These are phyloP conservation scores for Aricia artaxerxes DNA, from an alignment of 2,888 invertebrate species.

Conservation along the genomic window DNA sequence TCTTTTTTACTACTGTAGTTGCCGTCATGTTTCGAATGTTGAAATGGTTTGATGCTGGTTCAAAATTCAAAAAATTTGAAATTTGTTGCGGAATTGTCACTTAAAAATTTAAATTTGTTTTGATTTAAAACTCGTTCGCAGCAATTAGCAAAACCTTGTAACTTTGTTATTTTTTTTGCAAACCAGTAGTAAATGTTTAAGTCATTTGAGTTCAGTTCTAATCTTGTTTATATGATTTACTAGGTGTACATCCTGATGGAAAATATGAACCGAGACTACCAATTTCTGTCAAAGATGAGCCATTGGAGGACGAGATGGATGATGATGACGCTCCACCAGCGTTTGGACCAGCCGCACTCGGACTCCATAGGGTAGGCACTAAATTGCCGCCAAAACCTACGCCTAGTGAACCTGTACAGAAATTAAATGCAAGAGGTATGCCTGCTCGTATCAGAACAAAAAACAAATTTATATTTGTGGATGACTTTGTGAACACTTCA, in stretches of 20 bases:
- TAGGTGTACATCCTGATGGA: conserved; percentile 60
- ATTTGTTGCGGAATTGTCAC: conserved; percentile 68
- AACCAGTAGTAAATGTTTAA: background rate
- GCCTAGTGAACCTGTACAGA: conserved; percentile 88
- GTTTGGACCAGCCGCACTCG: conserved; percentile 89
- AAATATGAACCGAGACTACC: conserved; percentile 56
- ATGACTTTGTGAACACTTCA: conserved; percentile 89
- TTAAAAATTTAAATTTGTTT: conserved; percentile 39
- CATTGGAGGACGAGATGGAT: conserved; percentile 82
- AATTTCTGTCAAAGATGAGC: conserved; percentile 77
- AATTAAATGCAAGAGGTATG: conserved; percentile 92
- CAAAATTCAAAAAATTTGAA: conserved; percentile 81
- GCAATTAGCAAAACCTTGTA: conserved; percentile 36
- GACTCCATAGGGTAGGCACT: conserved; percentile 90
- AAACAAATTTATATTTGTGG: conserved; percentile 93
- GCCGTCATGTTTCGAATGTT: conserved; percentile 47
- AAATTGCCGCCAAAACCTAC: conserved; percentile 85
- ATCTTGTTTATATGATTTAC: conserved; percentile 24
- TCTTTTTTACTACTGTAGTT: conserved; percentile 39
- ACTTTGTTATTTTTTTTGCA: background rate
- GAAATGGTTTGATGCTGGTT: conserved; percentile 51
- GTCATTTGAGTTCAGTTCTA: background rate
- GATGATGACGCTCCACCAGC: conserved; percentile 85
- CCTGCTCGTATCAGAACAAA: conserved; percentile 94
- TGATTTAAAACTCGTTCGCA: conserved; percentile 33